Evolutionary conservation across 2,113 vertebrate species (phyloP).

Genomic region (Pygoscelis antarcticus): DNA sequence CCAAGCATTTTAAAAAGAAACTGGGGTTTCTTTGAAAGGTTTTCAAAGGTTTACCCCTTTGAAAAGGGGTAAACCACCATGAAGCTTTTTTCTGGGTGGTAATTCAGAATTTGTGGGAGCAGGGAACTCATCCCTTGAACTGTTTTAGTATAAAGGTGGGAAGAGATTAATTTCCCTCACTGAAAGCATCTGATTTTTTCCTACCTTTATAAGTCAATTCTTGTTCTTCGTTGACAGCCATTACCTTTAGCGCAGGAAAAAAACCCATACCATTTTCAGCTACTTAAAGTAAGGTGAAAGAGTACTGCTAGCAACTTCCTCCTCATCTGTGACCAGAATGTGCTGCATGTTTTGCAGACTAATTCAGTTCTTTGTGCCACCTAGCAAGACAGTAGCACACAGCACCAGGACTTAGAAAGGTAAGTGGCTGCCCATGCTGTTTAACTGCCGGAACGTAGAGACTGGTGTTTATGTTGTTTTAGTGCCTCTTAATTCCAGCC

Average conservation of each 20-base stretch:
- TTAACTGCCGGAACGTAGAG: background rate
- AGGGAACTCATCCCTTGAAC: background rate
- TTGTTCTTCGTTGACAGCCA: background rate
- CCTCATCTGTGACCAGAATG: background rate
- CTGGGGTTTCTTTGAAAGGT: no score
- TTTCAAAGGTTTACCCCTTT: no score
- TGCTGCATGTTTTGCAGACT: background rate
- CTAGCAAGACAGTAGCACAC: background rate
- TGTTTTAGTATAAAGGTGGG: background rate
- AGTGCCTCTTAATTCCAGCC: conserved; percentile 8
- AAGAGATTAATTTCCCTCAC: background rate
- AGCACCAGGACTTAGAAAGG: background rate
- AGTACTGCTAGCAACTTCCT: background rate
- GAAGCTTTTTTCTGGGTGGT: background rate
- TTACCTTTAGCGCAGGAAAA: background rate
- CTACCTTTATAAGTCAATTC: background rate
- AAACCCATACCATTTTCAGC: background rate
- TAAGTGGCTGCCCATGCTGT: background rate
- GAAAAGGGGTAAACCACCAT: background rate
- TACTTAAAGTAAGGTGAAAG: background rate
- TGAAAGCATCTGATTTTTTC: background rate
- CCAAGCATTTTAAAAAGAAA: background rate
- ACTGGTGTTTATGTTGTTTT: background rate
- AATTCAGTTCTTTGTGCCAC: background rate
- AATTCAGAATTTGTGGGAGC: background rate